Evolutionary conservation across 2,888 invertebrate genomes (phyloP), one percentile per base, ranked within the genome.

Genomic region (Leptarthrus brevirostris): DNA sequence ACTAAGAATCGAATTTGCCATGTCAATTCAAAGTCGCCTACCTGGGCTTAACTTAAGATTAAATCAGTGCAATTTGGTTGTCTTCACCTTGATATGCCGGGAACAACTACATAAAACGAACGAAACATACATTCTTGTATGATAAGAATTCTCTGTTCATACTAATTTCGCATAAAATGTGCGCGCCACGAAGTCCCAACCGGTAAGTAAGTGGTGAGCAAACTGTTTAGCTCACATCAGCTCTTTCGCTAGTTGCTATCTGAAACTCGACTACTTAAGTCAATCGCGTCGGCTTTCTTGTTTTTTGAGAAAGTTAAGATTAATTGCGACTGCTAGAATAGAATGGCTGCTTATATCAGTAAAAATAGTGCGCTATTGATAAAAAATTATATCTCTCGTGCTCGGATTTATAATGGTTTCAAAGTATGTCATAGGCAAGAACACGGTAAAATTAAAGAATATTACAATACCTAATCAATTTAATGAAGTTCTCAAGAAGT

Each of bases 341-440:
- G 64, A 22, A 64, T 64, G 64, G 64, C 64, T 20, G 40, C 64
- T 24, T 64, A 64, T 14, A 47, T 64, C 4, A 24, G 64, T 16
- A 64, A 44, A 24, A 64, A 64, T 24, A 22, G 64, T 64, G 58
- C 58, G 58, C 44, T 18, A 3, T 24, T 64, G 40, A 64, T 64
- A n/a, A 64, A 44, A 47, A 47, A 64, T 44, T 64, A 64, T 64
- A 24, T 64, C 20, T 64, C 64, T n/a, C 64, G 44, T 16, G 40
- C 14, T n/a, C 44, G 44, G n/a, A 4, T 64, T 24, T 22, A 64
- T 20, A 20, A 24, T 47, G 6, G 22, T n/a, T 24, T 64, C 8
- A 64, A 64, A 64, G 64, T 64, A 64, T 24, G 64, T 64, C 10
- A n/a, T 40, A 40, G n/a, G 3, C n/a, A 40, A 12, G 12, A 40